phyloP scores from a whole-genome alignment of 2,113 vertebrate genomes.

The Pomatorhinus ruficollis region DNA sequence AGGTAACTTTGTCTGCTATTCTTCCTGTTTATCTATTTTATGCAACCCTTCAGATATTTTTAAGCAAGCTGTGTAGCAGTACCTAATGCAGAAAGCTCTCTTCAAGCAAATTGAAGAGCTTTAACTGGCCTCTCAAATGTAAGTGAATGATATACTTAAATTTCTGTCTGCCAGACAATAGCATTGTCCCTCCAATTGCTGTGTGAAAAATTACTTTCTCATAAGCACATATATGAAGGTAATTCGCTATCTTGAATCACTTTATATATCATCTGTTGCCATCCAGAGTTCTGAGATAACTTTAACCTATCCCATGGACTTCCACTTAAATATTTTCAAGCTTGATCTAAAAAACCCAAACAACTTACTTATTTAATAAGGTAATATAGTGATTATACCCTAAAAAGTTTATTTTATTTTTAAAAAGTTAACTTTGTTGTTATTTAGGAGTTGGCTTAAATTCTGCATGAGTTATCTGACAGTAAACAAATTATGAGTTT shows the following conservation, averaged over 20 bases:
- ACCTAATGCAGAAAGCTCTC: neutral
- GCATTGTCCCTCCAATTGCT: neutral
- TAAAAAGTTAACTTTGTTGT: neutral
- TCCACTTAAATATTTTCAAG: neutral
- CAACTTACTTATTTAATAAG: neutral
- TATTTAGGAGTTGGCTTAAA: neutral
- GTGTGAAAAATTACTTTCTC: neutral
- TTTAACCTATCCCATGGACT: neutral
- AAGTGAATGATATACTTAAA: neutral
- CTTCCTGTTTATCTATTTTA: neutral
- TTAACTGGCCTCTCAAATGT: neutral
- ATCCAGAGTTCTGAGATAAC: neutral
- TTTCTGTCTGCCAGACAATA: neutral
- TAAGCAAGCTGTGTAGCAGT: neutral
- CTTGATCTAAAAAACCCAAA: neutral
- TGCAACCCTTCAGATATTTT: neutral
- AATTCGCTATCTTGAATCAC: neutral
- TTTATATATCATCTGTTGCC: neutral
- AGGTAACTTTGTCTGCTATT: constrained; percentile 78
- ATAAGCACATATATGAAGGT: neutral
- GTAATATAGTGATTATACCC: neutral
- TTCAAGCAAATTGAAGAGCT: neutral
- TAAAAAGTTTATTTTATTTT: neutral
- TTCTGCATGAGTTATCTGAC: neutral
- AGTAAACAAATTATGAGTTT: neutral